Evolutionary conservation across 2,113 vertebrate species (phyloP), one percentile per base, ranked within the genome.

Genomic region (Chrysemys picta): DNA sequence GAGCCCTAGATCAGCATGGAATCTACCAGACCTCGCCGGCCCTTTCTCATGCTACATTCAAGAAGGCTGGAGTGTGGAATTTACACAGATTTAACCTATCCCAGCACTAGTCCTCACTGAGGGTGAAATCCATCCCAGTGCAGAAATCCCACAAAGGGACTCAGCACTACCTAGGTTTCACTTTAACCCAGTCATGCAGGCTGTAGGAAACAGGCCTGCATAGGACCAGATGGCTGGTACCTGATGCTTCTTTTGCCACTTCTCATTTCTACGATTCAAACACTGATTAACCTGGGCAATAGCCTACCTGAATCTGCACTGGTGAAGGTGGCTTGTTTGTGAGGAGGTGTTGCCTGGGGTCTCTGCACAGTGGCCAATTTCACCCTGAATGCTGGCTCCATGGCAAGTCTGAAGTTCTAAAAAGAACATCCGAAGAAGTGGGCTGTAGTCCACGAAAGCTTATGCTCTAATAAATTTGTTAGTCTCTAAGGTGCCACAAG

Each of bases 1-100:
- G 9, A 8, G 59, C 29, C 29, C 59, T 62, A 69, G 62, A 19
- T 69, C 35, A 65, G 31, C 62, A 65, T 16, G 31, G 31, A 65
- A 13, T n/a, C 59, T 87, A 19, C n/a, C 6, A 42, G 47, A 16
- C 1, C 9, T 80, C 45, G 11, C 35, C 8, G 2, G 14, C 11
- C 49, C 25, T 14, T 65, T 65, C 62, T 17, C 1, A 13, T 38
- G 4, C 0, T 17, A 3, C 13, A 31, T 0, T 54, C 59, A 27
- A 90, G 35, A 42, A 54, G 72, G 3, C 5, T 75, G n/a, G 69
- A 80, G 17, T 25, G 11, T 42, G 42, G 19, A 50, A 29, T 25
- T 76, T 82, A 2, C 1, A 0, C 49, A 38, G n/a, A 80, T 87
- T 49, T 21, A 3, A 25, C 38, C 29, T 0, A 0, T 16, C 9